phyloP scores from a whole-genome alignment of 2,888 invertebrate species.

The Yponomeuta plumbellus region DNA sequence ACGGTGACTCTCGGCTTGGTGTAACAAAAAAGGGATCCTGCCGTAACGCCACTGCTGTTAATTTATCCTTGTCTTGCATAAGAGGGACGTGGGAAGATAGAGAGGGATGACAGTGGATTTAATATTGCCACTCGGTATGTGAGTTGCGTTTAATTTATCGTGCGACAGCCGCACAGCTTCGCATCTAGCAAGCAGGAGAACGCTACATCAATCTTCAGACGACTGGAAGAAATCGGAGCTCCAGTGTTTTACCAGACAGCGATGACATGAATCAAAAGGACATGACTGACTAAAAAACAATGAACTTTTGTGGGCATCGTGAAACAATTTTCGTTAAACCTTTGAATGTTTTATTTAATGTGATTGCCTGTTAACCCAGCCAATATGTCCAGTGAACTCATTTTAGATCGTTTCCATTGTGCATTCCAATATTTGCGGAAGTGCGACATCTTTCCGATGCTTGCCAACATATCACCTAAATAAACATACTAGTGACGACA shows the following conservation, averaged over 20 bases:
- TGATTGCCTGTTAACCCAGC: background rate
- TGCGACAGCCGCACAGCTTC: constrained; percentile 65
- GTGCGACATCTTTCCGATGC: background rate
- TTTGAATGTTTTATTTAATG: background rate
- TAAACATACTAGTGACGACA: no score
- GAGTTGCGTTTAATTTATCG: constrained; percentile 71
- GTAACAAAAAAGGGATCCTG: constrained; percentile 68
- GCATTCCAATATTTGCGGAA: background rate
- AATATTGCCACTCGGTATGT: constrained; percentile 59
- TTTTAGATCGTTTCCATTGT: background rate
- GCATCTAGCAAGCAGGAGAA: constrained; percentile 46
- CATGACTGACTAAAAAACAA: background rate
- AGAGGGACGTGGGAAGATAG: constrained; percentile 39
- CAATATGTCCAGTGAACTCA: background rate
- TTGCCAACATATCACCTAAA: background rate
- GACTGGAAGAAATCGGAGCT: constrained; percentile 27
- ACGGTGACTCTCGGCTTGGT: constrained; percentile 59
- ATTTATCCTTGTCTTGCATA: constrained; percentile 51
- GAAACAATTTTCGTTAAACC: background rate
- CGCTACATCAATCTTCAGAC: constrained; percentile 63
- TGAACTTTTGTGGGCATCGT: background rate
- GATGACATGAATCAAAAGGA: background rate
- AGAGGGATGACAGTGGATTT: constrained; percentile 56
- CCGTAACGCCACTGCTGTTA: constrained; percentile 45
- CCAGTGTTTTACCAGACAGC: constrained; percentile 3